Evolutionary conservation across 2,797 vertebrate genomes (phyloP).

Genomic region (Chanos chanos): DNA sequence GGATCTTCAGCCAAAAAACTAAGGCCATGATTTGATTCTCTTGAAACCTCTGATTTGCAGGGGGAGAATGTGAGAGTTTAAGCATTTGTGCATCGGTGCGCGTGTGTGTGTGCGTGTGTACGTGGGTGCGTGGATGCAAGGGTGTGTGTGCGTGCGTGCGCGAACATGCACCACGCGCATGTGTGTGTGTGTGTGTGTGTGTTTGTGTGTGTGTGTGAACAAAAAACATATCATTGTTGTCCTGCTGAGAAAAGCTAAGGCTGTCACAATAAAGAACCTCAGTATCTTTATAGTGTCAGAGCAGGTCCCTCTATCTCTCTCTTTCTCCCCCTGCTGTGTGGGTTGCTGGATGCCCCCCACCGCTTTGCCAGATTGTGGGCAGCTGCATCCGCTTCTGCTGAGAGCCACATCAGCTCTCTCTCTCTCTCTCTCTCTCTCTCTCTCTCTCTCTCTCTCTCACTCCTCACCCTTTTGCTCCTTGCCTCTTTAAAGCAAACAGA

Average conservation of each 20-base stretch:
- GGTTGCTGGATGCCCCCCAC: slow-evolving; percentile 51
- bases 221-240: not conserved
- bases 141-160: not conserved
- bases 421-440: too few relatives aligned
- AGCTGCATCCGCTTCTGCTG: slow-evolving; percentile 46
- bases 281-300: slow-evolving; percentile 22
- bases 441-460: too few relatives aligned
- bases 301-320: not conserved
- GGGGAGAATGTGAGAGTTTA: too few relatives aligned
- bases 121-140: not conserved
- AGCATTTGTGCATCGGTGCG: too few relatives aligned
- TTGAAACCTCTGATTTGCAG: too few relatives aligned
- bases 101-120: not conserved
- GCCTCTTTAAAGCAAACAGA: too few relatives aligned
- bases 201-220: not conserved
- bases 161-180: not conserved
- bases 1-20: too few relatives aligned
- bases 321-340: slow-evolving; percentile 5
- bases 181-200: not conserved
- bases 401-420: too few relatives aligned
- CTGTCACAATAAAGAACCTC: slow-evolving; percentile 23
- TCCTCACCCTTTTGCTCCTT: too few relatives aligned
- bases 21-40: too few relatives aligned
- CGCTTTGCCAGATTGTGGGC: slow-evolving; percentile 38
- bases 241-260: slow-evolving; percentile 28